Base-by-base conservation (phyloP, 2,797 vertebrate species). In the Micrastur ruficollis region DNA sequence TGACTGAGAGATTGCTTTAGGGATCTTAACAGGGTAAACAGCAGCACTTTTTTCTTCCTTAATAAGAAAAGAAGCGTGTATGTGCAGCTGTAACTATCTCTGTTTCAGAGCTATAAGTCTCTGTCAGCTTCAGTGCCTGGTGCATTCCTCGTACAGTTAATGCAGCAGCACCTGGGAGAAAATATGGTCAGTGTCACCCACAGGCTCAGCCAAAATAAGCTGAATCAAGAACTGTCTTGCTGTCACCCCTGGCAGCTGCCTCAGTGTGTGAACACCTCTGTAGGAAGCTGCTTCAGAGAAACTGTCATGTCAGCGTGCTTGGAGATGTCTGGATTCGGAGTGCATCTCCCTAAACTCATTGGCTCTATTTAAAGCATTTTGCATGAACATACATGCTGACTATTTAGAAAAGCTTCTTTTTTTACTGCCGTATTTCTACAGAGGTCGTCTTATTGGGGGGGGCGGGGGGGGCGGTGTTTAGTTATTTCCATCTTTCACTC, bases 151-250 rank as follows among this genome's bases (percentile, higher is more conserved):
- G 15, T 47, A 27, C 44, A 44, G 59, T 81, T 95, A 90, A 78
- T 92, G 78, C 86, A 87, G 90, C 68, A 74, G 81, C 76, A 81
- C 86, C 90, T 93, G 68, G 79, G 66, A 81, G 91, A 81, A 94
- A 84, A 59, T 79, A 47, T 5, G 58, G 90, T 86, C 0, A 0
- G 73, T 91, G 52, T 91, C 70, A 87, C 84, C 79, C 72, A 32
- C 31, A 49, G 52, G 70, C 65, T 92, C 75, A 91, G 44, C 72
- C 72, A 83, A 50, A 91, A 86, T 72, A 50, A 93, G 40, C 87
- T 72, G 81, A 87, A 72, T 81, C 81, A 72, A 78, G 93, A 81
- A 47, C 81, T 62, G 5, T 74, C 58, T 87, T 94, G 61, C 66
- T 83, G 68, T 87, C 87, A 83, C 58, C 61, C 49, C 65, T 72